phyloP scores from a whole-genome alignment of 1,140 invertebrate species.

The Cydia amplana region DNA sequence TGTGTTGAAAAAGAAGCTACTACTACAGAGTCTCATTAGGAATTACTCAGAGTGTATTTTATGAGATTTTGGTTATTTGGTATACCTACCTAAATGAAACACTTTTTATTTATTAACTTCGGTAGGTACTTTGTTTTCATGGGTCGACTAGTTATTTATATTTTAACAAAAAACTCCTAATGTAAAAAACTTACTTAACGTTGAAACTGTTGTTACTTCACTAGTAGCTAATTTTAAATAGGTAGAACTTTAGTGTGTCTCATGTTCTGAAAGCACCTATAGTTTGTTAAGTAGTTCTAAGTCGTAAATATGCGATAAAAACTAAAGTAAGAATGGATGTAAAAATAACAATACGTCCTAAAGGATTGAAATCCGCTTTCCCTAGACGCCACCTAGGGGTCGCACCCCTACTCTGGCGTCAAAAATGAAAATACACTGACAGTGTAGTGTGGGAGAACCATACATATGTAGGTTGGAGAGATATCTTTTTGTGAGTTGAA shows the following conservation, averaged over 20 bases:
- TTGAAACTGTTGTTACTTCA: no score
- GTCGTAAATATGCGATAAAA: background rate
- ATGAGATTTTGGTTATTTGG: no score
- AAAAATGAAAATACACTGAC: conserved; percentile 6
- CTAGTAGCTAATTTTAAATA: background rate
- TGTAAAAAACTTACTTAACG: no score
- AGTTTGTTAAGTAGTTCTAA: conserved; percentile 12
- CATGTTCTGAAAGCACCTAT: background rate
- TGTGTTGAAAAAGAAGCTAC: no score
- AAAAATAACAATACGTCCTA: conserved; percentile 25
- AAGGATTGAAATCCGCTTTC: conserved; percentile 29
- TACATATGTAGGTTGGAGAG: background rate
- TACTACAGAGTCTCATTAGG: no score
- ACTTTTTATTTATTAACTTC: no score
- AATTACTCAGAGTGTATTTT: no score
- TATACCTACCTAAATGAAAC: no score
- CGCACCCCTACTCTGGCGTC: conserved; percentile 10
- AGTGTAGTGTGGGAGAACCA: background rate
- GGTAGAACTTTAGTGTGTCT: background rate
- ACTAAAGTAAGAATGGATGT: conserved; percentile 21
- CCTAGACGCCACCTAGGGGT: conserved; percentile 27
- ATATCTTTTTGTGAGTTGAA: background rate
- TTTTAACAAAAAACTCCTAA: no score
- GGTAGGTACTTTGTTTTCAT: no score
- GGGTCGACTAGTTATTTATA: no score